Evolutionary conservation across 2,797 vertebrate species (phyloP), one percentile per base, ranked within the genome.

Genomic region (Epinephelus malabaricus): DNA sequence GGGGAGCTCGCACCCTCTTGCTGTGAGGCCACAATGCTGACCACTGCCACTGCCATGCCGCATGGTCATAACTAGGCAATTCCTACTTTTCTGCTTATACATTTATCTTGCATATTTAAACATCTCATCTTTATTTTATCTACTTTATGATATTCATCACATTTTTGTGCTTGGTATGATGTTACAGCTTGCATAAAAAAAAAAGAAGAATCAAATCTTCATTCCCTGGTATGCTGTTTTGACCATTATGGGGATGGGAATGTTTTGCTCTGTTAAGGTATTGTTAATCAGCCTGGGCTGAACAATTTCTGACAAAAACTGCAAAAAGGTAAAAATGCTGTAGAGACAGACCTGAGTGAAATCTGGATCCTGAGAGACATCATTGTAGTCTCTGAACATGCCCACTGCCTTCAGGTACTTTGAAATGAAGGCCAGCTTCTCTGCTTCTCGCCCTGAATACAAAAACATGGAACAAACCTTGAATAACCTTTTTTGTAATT

Each of bases 321-420:
- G 56, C 6, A 8, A 34, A 34, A 34, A 12, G 40, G 11, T 54
- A 23, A 34, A 34, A 34, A 13, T 4, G 13, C 40, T 2, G 34
- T 2, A 7, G 13, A 14, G 19, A 15, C 74, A 53, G 88, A 99
- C 98, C 96, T 96, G 94, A 69, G 97, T 96, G 92, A 97, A 99
- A 70, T 98, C 96, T 0, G 98, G 98, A 91, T 99, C 97, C 91
- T 99, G 96, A 12, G 91, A 91, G 1, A 93, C 69, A 4, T 98
- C 84, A 17, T 69, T 96, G 94, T 97, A 99, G 88, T 99, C 96
- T 90, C 98, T 96, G 79, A 97, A 97, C 96, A 99, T 97, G 82
- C 92, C 94, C 72, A 96, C 97, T 43, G 96, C 95, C 87, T 97
- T 96, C 78, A 99, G 95, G 84, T 99, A 99, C 63, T 79, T 95